These are phyloP conservation scores for Colaptes auratus DNA, from an alignment of 2,113 vertebrate genomes.

Conservation along the genomic window DNA sequence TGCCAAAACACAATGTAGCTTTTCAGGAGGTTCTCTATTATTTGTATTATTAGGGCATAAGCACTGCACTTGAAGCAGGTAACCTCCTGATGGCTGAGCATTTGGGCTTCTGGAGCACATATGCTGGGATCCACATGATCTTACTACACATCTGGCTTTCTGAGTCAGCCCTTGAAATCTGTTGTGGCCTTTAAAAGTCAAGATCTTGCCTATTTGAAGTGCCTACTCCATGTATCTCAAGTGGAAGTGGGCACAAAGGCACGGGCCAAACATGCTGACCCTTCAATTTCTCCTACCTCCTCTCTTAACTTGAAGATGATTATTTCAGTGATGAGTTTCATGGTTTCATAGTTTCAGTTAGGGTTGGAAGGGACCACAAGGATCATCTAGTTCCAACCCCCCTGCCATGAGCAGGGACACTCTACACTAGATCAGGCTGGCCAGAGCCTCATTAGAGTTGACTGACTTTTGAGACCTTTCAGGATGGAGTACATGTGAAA, in stretches of 20 bases:
- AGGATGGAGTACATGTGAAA: background rate
- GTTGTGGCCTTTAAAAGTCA: background rate
- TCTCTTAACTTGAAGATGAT: background rate
- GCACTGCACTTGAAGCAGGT: background rate
- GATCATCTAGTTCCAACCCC: too few species aligned
- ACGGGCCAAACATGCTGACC: background rate
- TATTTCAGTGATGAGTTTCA: background rate
- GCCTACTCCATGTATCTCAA: background rate
- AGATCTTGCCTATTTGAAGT: background rate
- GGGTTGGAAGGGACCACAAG: too few species aligned
- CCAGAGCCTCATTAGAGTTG: too few species aligned
- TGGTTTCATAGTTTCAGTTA: too few species aligned
- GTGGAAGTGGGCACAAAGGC: background rate
- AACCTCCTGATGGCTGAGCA: background rate
- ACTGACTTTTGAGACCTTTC: background rate
- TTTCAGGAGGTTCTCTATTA: background rate
- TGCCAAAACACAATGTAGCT: background rate
- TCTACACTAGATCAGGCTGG: too few species aligned
- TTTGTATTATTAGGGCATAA: background rate
- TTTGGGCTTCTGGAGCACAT: background rate
- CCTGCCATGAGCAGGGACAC: too few species aligned
- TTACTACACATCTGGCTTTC: background rate
- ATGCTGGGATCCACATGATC: background rate
- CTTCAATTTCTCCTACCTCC: background rate
- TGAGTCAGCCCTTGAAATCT: background rate